These are phyloP conservation scores for Drosophila pseudoananassae DNA, from an alignment of 1,140 invertebrate species.

Conservation along the genomic window DNA sequence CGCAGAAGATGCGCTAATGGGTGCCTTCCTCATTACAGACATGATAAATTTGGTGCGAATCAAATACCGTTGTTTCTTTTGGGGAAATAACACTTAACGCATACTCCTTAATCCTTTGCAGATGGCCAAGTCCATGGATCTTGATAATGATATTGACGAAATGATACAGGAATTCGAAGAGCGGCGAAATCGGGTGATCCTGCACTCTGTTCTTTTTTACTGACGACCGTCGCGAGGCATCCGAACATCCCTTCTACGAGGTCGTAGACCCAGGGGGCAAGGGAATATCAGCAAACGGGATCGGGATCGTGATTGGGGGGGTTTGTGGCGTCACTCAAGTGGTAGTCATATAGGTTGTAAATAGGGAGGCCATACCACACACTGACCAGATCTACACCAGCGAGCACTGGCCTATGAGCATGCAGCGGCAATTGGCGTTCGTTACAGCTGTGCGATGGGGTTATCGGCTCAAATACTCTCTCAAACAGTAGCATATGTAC, in stretches of 20 bases:
- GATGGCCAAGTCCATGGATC: conserved; percentile 95
- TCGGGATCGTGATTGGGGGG: background rate
- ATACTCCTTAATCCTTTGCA: conserved; percentile 84
- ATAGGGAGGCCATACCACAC: conserved; percentile 5
- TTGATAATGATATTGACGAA: conserved; percentile 99
- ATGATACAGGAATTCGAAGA: conserved; percentile 97
- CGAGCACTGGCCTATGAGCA: background rate
- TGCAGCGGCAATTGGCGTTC: background rate
- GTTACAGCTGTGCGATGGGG: conserved; percentile 4
- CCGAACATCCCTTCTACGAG: conserved; percentile 5
- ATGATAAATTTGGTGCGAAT: conserved; percentile 92
- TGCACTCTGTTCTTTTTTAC: conserved; percentile 98
- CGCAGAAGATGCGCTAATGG: conserved; percentile 99
- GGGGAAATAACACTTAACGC: background rate
- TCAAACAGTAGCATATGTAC: conserved; percentile 5
- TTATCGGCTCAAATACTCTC: conserved; percentile 8
- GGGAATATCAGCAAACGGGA: background rate
- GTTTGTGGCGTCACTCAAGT: conserved; percentile 3
- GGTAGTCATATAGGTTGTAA: background rate
- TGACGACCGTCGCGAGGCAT: conserved; percentile 84
- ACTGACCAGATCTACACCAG: conserved; percentile 1
- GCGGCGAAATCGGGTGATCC: conserved; percentile 93
- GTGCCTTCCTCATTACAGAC: conserved; percentile 99
- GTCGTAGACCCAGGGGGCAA: background rate
- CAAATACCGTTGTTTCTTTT: background rate